Evolutionary conservation across 1,140 invertebrate species (phyloP).

Genomic region (Zaprionus vittiger): DNA sequence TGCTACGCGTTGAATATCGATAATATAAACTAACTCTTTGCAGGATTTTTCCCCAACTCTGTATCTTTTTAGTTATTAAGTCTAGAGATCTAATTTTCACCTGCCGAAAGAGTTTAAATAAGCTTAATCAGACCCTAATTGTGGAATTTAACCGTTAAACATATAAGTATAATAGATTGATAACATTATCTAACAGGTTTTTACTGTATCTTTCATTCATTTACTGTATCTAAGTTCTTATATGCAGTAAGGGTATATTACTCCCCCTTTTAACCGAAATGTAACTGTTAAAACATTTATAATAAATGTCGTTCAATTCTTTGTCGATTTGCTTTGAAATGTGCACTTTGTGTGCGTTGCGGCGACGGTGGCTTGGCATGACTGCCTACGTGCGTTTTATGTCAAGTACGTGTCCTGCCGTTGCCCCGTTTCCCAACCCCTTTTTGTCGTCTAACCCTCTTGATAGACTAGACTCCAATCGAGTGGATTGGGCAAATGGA

Average conservation of each 20-base stretch:
- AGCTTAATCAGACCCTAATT: no score
- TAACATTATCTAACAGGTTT: no score
- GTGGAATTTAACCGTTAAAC: no score
- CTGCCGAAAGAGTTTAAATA: no score
- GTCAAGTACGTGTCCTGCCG: conserved; percentile 65
- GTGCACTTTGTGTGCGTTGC: conserved; percentile 40
- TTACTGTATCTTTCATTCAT: no score
- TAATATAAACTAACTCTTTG: no score
- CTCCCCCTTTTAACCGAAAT: not conserved
- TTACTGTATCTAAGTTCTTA: not conserved
- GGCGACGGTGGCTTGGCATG: conserved; percentile 21
- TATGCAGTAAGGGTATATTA: not conserved
- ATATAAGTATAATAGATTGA: no score
- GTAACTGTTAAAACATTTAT: conserved; percentile 47
- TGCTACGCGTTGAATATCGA: no score
- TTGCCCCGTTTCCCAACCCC: conserved; percentile 4
- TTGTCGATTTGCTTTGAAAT: conserved; percentile 46
- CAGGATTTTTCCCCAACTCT: no score
- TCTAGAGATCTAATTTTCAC: no score
- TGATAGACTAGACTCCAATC: not conserved
- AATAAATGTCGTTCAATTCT: conserved; percentile 41
- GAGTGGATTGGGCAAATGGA: conserved; percentile 4
- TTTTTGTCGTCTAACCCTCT: conserved; percentile 9
- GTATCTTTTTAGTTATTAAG: no score
- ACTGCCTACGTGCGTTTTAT: conserved; percentile 66